Evolutionary conservation across 2,113 vertebrate genomes (phyloP).

Genomic region (Colaptes auratus): DNA sequence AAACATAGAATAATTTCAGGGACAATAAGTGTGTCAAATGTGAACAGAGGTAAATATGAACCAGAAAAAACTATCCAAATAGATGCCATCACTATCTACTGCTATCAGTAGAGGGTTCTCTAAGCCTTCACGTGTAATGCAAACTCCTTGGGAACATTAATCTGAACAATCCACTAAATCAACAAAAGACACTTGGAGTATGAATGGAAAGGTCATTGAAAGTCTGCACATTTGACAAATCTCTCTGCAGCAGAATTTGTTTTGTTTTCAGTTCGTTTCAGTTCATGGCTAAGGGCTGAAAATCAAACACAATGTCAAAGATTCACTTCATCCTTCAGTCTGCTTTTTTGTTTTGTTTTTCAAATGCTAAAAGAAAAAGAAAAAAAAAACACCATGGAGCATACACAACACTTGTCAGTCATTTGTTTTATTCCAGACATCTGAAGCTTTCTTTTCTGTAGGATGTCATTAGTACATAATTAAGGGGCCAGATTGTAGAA

Average conservation of each 20-base stretch:
- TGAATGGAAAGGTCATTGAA: constrained; percentile 8
- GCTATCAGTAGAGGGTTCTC: not conserved
- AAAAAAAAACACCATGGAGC: not conserved
- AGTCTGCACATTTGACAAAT: constrained; percentile 2
- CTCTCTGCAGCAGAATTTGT: constrained; percentile 17
- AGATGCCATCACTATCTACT: not conserved
- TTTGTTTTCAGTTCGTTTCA: constrained; percentile 48
- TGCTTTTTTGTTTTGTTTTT: not conserved
- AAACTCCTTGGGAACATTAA: not conserved
- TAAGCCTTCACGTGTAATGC: not conserved
- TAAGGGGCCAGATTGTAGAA: constrained; percentile 2
- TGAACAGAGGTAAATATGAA: not conserved
- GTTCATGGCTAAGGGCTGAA: constrained; percentile 2
- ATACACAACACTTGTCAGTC: not conserved
- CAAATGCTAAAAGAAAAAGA: not conserved
- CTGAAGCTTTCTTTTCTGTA: not conserved
- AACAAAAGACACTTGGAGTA: not conserved
- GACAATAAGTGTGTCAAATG: not conserved
- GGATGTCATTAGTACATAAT: constrained; percentile 52
- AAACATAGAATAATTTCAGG: not conserved
- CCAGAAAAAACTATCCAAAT: not conserved
- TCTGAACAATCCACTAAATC: not conserved
- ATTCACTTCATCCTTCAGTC: not conserved
- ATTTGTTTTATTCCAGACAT: not conserved
- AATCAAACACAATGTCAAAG: constrained; percentile 38